phyloP scores from a whole-genome alignment of 1,140 invertebrate genomes.

The Solenopsis invicta region DNA sequence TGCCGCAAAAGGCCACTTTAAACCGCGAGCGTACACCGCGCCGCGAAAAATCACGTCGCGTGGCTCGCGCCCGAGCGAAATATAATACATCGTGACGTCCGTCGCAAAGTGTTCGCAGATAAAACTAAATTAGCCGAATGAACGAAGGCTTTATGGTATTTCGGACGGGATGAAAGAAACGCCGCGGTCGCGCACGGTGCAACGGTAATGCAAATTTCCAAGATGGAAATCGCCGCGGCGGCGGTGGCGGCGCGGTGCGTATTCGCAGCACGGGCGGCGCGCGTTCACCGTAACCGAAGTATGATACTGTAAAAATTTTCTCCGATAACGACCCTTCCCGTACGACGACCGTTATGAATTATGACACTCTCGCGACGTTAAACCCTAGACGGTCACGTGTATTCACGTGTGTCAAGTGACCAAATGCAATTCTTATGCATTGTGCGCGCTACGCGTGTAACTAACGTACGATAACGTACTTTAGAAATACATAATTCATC shows the following conservation, averaged over 20 bases:
- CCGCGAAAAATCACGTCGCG: not conserved
- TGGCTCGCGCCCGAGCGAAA: not conserved
- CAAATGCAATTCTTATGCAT: constrained; percentile 21
- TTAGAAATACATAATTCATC: constrained; percentile 52
- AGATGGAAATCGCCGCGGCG: constrained; percentile 5
- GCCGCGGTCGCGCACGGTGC: not conserved
- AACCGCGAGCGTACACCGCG: not conserved
- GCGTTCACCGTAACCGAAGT: constrained; percentile 38
- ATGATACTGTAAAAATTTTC: constrained; percentile 50
- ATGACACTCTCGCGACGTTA: constrained; percentile 28
- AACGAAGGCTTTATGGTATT: not conserved
- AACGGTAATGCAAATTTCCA: constrained; percentile 57
- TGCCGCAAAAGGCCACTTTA: not conserved
- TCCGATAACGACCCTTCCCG: constrained; percentile 36
- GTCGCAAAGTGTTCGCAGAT: not conserved
- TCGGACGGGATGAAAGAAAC: not conserved
- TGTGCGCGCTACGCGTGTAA: constrained; percentile 7
- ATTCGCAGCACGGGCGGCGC: constrained; percentile 4
- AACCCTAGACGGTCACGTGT: not conserved
- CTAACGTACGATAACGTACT: not conserved
- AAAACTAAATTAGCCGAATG: not conserved
- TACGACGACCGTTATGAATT: constrained; percentile 54
- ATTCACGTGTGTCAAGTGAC: not conserved
- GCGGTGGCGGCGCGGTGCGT: not conserved
- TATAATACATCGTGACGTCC: too few species aligned